A percentile compares a stretch with the other conserved stretches of the same genome.
These are phyloP conservation scores for Drosophila mulleri DNA, from an alignment of 2,888 invertebrate species.

Conservation along the genomic window DNA sequence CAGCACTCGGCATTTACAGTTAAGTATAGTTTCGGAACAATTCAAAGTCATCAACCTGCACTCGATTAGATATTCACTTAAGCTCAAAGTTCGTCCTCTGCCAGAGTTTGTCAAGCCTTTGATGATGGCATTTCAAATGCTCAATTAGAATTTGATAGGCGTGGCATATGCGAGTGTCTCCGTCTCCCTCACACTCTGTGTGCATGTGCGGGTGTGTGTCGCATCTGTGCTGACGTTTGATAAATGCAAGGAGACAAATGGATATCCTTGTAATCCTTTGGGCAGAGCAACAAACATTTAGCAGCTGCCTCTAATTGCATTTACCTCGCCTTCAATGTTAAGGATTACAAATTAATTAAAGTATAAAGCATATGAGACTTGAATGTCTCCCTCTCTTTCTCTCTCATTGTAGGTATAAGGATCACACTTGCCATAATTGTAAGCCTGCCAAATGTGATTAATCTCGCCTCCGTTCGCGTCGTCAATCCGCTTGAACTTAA, in stretches of 20 bases:
- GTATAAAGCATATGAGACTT: slow-evolving; percentile 62
- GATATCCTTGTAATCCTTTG: slow-evolving; percentile 60
- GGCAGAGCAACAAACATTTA: slow-evolving; percentile 36
- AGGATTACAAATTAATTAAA: slow-evolving; percentile 77
- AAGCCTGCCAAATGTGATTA: slow-evolving; percentile 60
- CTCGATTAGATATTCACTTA: slow-evolving; percentile 6
- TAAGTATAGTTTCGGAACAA: neutral
- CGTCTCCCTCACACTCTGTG: neutral
- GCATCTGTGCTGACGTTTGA: slow-evolving; percentile 46
- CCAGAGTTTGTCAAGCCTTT: slow-evolving; percentile 24
- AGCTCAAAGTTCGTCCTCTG: slow-evolving; percentile 1
- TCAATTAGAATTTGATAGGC: slow-evolving; percentile 64
- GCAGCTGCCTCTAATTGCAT: slow-evolving; percentile 65
- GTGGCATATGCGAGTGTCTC: slow-evolving; percentile 1
- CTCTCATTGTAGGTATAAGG: neutral
- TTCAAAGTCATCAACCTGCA: neutral
- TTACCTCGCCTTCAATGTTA: slow-evolving; percentile 49
- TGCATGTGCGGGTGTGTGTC: slow-evolving; percentile 3
- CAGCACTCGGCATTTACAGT: neutral
- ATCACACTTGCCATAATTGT: slow-evolving; percentile 46
- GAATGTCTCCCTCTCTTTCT: slow-evolving; percentile 15
- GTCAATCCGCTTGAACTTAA: slow-evolving; percentile 20
- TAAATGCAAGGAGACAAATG: slow-evolving; percentile 54
- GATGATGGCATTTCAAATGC: slow-evolving; percentile 67
- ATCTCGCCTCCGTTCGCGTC: too few species aligned